A percentile compares a stretch with the other conserved stretches of the same genome.
Conservation (phyloP, 2,113 vertebrate species). For the Gyps fulvus region DNA sequence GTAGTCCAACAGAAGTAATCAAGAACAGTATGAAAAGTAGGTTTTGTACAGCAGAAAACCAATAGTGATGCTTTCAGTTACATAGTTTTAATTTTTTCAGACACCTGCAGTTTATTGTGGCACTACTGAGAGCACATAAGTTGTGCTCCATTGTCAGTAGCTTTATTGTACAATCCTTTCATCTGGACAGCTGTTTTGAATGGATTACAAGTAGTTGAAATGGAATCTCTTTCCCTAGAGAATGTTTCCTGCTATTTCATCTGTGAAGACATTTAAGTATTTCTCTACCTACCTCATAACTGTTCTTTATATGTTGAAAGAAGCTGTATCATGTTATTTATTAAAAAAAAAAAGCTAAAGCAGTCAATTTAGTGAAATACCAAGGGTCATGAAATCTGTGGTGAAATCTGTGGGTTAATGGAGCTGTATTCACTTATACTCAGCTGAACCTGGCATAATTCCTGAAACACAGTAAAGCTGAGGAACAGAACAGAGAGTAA, state of each 20-base stretch:
- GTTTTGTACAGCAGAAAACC: background rate
- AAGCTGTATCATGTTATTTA: background rate
- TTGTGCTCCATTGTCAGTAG: background rate
- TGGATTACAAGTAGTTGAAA: background rate
- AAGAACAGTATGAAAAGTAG: background rate
- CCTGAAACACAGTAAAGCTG: background rate
- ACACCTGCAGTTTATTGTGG: background rate
- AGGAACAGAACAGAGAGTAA: background rate
- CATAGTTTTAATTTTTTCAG: background rate
- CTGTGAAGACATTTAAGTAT: background rate
- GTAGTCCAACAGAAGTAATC: conserved; percentile 13
- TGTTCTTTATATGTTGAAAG: background rate
- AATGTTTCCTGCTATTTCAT: background rate
- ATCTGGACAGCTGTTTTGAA: conserved; percentile 3
- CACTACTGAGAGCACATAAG: background rate
- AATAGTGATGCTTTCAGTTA: background rate
- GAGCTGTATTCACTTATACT: background rate
- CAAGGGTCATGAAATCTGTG: background rate
- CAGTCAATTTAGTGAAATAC: background rate
- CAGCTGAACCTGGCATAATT: background rate
- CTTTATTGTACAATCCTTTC: background rate
- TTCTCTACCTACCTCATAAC: background rate
- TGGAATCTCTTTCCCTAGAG: background rate
- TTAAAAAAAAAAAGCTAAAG: background rate
- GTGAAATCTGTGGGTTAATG: background rate